Conservation (phyloP, 1,140 invertebrate genomes). For the Megalonaias nervosa region DNA sequence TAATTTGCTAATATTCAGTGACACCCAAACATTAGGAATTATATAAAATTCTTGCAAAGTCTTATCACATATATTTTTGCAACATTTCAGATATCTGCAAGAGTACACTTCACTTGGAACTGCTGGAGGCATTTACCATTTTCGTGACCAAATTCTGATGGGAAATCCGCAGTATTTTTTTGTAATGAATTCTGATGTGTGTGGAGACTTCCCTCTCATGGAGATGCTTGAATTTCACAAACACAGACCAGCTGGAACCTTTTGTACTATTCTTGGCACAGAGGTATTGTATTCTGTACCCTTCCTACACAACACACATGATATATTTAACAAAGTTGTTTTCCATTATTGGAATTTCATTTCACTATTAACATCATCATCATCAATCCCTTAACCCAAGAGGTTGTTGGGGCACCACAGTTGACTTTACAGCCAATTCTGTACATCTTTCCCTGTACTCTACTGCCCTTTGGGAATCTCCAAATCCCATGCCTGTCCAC, state of each 20-base stretch:
- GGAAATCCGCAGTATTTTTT: slow-evolving; percentile 94
- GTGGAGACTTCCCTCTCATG: slow-evolving; percentile 94
- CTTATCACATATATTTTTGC: slow-evolving; percentile 1
- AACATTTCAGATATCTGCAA: slow-evolving; percentile 85
- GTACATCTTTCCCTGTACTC: too few species aligned
- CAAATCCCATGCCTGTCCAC: too few species aligned
- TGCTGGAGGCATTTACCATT: slow-evolving; percentile 97
- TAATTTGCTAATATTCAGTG: background rate
- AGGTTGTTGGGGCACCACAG: too few species aligned
- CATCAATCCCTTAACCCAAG: too few species aligned
- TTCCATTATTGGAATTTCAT: too few species aligned
- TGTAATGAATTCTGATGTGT: slow-evolving; percentile 98
- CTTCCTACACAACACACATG: too few species aligned
- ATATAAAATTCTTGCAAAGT: background rate
- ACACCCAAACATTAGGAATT: background rate
- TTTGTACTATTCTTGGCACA: slow-evolving; percentile 73
- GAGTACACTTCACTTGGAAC: slow-evolving; percentile 96
- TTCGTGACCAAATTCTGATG: slow-evolving; percentile 93
- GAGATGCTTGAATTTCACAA: slow-evolving; percentile 90
- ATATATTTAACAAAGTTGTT: too few species aligned
- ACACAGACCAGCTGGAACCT: slow-evolving; percentile 42
- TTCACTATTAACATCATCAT: too few species aligned
- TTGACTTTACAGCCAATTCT: too few species aligned
- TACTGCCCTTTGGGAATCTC: too few species aligned
- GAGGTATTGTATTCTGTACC: slow-evolving; percentile 61